These are phyloP conservation scores for Psammodynastes pulverulentus DNA, from an alignment of 2,113 vertebrate species.

Conservation along the genomic window DNA sequence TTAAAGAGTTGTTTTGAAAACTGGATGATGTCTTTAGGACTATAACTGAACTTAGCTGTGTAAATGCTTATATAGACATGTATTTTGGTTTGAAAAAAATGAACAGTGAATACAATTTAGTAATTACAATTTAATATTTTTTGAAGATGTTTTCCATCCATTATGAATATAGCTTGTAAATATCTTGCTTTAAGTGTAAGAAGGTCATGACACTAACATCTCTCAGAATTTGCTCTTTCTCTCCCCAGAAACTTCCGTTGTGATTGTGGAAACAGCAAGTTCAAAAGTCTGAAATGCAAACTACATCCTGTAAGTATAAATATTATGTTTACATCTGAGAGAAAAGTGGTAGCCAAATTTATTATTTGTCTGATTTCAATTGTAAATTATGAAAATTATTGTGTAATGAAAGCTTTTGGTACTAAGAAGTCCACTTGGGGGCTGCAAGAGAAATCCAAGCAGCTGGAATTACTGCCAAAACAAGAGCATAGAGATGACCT, in stretches of 20 bases:
- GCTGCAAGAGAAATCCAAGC: background rate
- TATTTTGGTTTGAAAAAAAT: background rate
- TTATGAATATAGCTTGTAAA: fast-evolving
- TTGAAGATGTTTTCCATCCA: background rate
- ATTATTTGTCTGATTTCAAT: background rate
- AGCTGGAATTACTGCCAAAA: background rate
- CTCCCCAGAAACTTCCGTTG: conserved; percentile 88
- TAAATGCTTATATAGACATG: background rate
- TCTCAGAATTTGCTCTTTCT: conserved; percentile 39
- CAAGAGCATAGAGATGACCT: background rate
- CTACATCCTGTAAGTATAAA: conserved; percentile 79
- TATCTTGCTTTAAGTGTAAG: fast-evolving
- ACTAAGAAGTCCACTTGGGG: background rate
- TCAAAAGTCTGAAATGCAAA: conserved; percentile 86
- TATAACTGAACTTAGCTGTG: background rate
- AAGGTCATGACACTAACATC: background rate
- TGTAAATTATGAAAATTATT: background rate
- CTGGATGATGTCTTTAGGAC: background rate
- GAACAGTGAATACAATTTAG: background rate
- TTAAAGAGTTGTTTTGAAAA: background rate
- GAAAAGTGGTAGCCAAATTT: background rate
- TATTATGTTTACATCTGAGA: background rate
- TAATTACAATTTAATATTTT: background rate
- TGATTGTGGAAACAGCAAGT: conserved; percentile 94
- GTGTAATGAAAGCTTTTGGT: background rate